Evolutionary conservation across 2,113 vertebrate species (phyloP), one percentile per base, ranked within the genome.

Genomic region (Mystacornis crossleyi): DNA sequence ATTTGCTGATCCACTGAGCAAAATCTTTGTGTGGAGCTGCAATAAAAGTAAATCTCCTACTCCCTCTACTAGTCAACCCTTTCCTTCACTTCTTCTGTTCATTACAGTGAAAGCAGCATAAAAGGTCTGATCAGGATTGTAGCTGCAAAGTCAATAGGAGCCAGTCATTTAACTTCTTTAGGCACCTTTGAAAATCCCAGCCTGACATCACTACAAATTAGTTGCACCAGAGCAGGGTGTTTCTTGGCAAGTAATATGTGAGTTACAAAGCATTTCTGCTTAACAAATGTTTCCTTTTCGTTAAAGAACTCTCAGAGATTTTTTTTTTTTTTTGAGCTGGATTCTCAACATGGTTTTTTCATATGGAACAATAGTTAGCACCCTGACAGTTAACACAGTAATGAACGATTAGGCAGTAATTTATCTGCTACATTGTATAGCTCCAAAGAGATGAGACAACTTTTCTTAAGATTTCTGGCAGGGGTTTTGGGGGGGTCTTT

Each of bases 191-290:
- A 95, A 92, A 82, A 93, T 86, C 73, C 36, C 70, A 82, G 53
- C 62, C 79, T 92, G 74, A 95, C 45, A 88, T 69, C 45, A 77
- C 25, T 65, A 85, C 71, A 95, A 82, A 96, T 85, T 88, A 96
- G 33, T 33, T 88, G 79, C 88, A 85, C 48, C 18, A 86, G 62
- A 86, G 58, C 15, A 80, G 5, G 9, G 4, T 17, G 90, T 85
- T 91, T 93, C 69, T 75, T 61, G 24, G n/a, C 67, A 79, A 90
- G 73, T 74, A 81, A 65, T 50, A 72, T 10, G 29, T 82, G 28
- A 92, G 20, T 77, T 73, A 81, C 55, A 90, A 90, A 90, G 66
- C 66, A 77, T 45, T 92, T 88, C 74, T 90, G 50, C 34, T 80
- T 90, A 86, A 92, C 25, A 90, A 94, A 90, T 81, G 66, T 95